Conservation (phyloP, 1,140 invertebrate species). For the Mizuhopecten yessoensis region DNA sequence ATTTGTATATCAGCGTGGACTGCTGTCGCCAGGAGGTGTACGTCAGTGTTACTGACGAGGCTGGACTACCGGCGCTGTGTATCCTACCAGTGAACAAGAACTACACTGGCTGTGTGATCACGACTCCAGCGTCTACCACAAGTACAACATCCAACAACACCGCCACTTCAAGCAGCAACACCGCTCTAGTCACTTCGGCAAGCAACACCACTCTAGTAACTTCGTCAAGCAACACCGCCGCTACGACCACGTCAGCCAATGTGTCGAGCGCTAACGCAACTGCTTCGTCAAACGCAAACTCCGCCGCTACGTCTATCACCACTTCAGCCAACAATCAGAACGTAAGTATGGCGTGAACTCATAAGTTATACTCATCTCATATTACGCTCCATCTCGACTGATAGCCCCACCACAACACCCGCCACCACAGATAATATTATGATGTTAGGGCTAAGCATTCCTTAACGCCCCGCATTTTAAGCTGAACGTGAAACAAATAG, state of each 20-base stretch:
- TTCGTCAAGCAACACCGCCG: too few relatives aligned
- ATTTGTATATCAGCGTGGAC: background rate
- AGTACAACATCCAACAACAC: background rate
- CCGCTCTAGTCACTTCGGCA: background rate
- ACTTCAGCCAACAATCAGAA: background rate
- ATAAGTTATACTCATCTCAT: too few relatives aligned
- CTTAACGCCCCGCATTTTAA: too few relatives aligned
- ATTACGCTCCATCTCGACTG: too few relatives aligned
- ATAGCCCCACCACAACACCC: too few relatives aligned
- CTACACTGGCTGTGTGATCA: background rate
- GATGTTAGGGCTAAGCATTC: too few relatives aligned
- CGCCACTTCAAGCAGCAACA: background rate
- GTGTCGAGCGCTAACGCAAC: too few relatives aligned
- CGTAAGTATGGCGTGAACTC: background rate
- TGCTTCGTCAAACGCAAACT: background rate
- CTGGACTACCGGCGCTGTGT: background rate
- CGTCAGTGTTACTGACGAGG: background rate
- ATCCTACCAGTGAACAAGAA: background rate
- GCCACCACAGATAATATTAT: too few relatives aligned
- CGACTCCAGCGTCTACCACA: background rate
- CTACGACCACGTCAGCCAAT: background rate
- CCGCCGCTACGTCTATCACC: background rate
- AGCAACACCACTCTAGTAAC: background rate
- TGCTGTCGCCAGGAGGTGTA: slow-evolving; percentile 1
- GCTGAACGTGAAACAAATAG: too few relatives aligned